phyloP scores from a whole-genome alignment of 2,888 invertebrate genomes.

The Hemithea aestivaria region DNA sequence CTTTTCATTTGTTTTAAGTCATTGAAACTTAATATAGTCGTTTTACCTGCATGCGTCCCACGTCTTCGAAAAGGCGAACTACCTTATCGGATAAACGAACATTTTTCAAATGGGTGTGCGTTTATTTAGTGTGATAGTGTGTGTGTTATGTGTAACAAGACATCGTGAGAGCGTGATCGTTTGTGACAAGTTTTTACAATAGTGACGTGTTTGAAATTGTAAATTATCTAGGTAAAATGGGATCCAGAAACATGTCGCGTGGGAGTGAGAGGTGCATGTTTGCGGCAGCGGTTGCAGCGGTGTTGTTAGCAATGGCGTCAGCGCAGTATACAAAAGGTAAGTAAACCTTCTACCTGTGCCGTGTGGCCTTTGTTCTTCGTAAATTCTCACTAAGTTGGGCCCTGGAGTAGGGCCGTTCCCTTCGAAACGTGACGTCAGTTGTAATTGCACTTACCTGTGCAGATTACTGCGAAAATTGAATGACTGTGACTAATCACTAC shows the following conservation, averaged over 20 bases:
- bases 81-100: conserved; percentile 75
- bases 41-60: conserved; percentile 75
- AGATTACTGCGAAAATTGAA: conserved; percentile 17
- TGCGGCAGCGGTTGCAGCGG: conserved; percentile 55
- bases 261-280: conserved; percentile 60
- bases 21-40: conserved; percentile 72
- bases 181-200: conserved; percentile 68
- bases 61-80: conserved; percentile 70
- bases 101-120: conserved; percentile 78
- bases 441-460: conserved; percentile 13
- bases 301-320: conserved; percentile 63
- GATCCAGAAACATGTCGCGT: conserved; percentile 59
- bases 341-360: conserved; percentile 62
- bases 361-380: conserved; percentile 65
- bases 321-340: conserved; percentile 73
- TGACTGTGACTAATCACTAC: conserved; percentile 11
- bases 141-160: conserved; percentile 68
- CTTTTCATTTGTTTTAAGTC: conserved; percentile 66
- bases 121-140: conserved; percentile 72
- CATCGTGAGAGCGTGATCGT: conserved; percentile 59
- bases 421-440: conserved; percentile 23
- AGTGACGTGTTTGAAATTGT: conserved; percentile 65
- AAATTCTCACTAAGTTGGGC: conserved; percentile 38
- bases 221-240: conserved; percentile 58
- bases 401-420: conserved; percentile 11